Evolutionary conservation across 2,888 invertebrate species (phyloP).

Genomic region (Orthosia cruda): DNA sequence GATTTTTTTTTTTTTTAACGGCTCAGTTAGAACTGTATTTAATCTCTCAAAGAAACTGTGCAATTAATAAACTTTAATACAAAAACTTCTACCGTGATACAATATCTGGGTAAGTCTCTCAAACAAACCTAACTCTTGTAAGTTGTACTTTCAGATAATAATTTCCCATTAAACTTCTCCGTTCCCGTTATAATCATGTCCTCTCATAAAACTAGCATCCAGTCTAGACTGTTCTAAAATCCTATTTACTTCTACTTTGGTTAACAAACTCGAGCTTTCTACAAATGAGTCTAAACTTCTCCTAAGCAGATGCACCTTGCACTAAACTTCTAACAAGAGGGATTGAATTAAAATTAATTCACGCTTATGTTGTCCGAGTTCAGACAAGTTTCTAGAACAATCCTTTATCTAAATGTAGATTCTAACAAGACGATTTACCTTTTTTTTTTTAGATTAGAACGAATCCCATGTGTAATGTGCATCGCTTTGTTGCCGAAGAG

Average conservation of each 20-base stretch:
- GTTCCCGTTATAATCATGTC: too few relatives aligned
- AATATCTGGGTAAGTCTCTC: neutral
- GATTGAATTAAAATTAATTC: constrained; percentile 78
- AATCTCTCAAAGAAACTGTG: neutral
- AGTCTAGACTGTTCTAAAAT: too few relatives aligned
- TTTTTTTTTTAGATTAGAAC: constrained; percentile 58
- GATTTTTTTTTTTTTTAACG: neutral
- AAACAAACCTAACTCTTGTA: constrained; percentile 1
- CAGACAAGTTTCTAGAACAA: constrained; percentile 60
- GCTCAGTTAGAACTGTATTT: neutral
- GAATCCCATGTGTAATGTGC: constrained; percentile 19
- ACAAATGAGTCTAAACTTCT: too few relatives aligned
- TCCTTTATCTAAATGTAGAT: constrained; percentile 63
- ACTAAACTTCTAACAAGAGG: too few relatives aligned
- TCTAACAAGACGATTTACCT: constrained; percentile 61
- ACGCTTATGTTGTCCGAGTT: constrained; percentile 72
- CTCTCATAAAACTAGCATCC: too few relatives aligned
- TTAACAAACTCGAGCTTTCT: too few relatives aligned
- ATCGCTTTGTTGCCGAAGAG: constrained; percentile 33
- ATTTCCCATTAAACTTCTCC: too few relatives aligned
- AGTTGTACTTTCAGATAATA: too few relatives aligned
- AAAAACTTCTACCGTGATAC: neutral
- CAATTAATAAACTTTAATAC: neutral
- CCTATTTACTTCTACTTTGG: too few relatives aligned
- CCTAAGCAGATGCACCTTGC: too few relatives aligned